phyloP scores from a whole-genome alignment of 2,888 invertebrate genomes.

The Drosophila affinis region DNA sequence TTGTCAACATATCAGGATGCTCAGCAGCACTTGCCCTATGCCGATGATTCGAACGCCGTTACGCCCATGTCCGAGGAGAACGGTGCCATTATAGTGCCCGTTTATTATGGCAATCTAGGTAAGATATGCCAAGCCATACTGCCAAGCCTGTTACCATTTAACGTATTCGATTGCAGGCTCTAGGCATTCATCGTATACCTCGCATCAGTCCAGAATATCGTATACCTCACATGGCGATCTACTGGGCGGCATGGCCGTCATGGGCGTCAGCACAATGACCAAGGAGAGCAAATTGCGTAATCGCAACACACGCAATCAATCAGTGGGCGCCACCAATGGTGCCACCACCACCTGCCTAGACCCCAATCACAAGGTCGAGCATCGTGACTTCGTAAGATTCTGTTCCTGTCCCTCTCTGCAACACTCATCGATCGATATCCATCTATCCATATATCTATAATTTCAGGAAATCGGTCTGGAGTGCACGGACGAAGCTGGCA shows the following conservation, averaged over 20 bases:
- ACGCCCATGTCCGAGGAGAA: conserved; percentile 99
- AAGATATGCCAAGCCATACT: conserved; percentile 34
- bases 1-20: conserved; percentile 97
- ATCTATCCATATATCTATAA: neutral
- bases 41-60: conserved; percentile 98
- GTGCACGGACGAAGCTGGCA: conserved; percentile 90
- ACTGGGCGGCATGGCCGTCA: conserved; percentile 88
- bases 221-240: conserved; percentile 97
- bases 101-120: conserved; percentile 94
- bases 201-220: conserved; percentile 95
- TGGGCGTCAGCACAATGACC: conserved; percentile 85
- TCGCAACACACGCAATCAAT: conserved; percentile 89
- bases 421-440: neutral
- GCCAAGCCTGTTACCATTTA: too few relatives aligned
- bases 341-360: conserved; percentile 86
- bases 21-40: conserved; percentile 97
- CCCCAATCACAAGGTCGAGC: conserved; percentile 86
- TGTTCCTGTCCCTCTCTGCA: too few relatives aligned
- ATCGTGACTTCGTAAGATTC: conserved; percentile 89
- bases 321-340: conserved; percentile 86
- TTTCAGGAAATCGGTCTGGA: conserved; percentile 91
- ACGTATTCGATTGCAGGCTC: conserved; percentile 85
- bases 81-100: conserved; percentile 96
- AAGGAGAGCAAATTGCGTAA: conserved; percentile 93
- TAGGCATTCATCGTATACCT: conserved; percentile 97